Base-by-base conservation (phyloP, 2,888 invertebrate species). In the Eustalomyia histrio region DNA sequence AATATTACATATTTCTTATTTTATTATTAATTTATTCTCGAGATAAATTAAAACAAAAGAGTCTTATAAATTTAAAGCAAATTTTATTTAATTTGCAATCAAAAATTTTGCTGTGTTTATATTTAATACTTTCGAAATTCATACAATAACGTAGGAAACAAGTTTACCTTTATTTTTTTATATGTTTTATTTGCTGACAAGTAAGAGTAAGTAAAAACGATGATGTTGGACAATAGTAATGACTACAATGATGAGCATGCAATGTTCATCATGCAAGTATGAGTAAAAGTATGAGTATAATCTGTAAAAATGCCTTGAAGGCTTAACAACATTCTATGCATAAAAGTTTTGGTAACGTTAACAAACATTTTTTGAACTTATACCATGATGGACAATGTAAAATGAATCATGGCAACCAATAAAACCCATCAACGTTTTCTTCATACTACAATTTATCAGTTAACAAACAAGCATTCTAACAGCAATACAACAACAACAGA, bases 271-370 rank as follows among this genome's bases (percentile, higher is more conserved):
- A 16, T 24, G 21, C 29, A 29, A 29, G 5, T 12, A 63, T 29
- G 24, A 29, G 24, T 21, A 12, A n/a, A 12, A 24, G 16, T 35
- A 71, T 72, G 65, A 47, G 39, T 65, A 74, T 76, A 81, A 81
- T 78, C 81, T 60, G 74, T n/a, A 69, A 53, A 71, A 81, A 81
- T 78, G 69, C 76, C 81, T 74, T 61, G 57, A 74, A 71, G 81
- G 65, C 76, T 78, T 74, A 78, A 74, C 60, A 21, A 78, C 78
- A 76, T n/a, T 81, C 76, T 74, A 74, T 81, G 69, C 64, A 76
- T 63, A 80, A 72, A 78, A 78, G 69, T 69, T n/a, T 69, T 58
- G 64, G 58, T 69, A 74, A 74, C 74, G 60, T n/a, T 68, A 74
- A 69, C 69, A 65, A 71, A 76, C 63, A n/a, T 67, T 60, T 72